Evolutionary conservation across 2,797 vertebrate species (phyloP).

Genomic region (Sebastes nivosus): DNA sequence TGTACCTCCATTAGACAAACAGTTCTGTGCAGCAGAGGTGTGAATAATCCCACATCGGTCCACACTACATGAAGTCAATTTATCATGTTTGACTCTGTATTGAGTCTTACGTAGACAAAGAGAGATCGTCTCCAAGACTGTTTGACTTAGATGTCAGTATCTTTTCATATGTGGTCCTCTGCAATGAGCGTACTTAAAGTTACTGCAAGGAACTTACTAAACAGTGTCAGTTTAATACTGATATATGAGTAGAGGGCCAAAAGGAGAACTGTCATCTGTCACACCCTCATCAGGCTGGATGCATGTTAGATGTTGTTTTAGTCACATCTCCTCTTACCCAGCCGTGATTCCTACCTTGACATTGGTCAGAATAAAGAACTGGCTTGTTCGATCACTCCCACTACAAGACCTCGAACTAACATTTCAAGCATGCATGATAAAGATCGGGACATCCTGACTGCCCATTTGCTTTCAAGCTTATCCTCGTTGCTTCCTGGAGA

Average conservation of each 20-base stretch:
- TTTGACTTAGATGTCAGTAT: too few relatives aligned
- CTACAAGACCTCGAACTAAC: background rate
- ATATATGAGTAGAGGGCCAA: background rate
- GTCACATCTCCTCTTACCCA: background rate
- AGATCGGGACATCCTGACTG: background rate
- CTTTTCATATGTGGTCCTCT: too few relatives aligned
- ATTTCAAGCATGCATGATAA: background rate
- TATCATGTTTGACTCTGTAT: too few relatives aligned
- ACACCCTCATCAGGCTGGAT: background rate
- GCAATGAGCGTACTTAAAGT: too few relatives aligned
- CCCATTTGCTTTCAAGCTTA: background rate
- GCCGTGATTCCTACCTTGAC: background rate
- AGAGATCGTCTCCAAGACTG: too few relatives aligned
- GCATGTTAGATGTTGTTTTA: background rate
- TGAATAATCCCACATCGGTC: background rate
- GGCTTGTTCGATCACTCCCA: background rate
- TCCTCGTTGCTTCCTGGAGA: background rate
- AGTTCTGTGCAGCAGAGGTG: background rate
- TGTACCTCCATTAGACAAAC: conserved; percentile 42
- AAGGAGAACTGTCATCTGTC: background rate
- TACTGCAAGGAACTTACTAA: too few relatives aligned
- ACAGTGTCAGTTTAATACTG: too few relatives aligned
- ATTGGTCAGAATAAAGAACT: background rate
- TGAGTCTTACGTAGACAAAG: too few relatives aligned
- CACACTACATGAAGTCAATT: too few relatives aligned